Conservation (phyloP, 2,113 vertebrate species). For the Nothoprocta perdicaria region DNA sequence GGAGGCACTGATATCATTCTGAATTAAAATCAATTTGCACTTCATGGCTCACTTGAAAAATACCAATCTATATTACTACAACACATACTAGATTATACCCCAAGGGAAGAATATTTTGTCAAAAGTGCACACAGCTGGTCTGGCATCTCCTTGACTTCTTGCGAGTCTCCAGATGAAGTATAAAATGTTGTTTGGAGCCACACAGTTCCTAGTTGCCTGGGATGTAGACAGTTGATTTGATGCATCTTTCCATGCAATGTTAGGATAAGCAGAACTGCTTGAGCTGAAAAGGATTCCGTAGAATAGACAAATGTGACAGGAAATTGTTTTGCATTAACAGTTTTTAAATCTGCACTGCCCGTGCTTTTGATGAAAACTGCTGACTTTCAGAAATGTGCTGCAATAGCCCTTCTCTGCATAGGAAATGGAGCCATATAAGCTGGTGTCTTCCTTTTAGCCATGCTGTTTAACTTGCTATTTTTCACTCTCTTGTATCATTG, state of each 20-base stretch:
- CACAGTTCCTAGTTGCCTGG: neutral
- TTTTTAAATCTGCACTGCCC: neutral
- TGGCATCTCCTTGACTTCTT: neutral
- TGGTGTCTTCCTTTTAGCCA: neutral
- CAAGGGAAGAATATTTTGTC: neutral
- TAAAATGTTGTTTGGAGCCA: neutral
- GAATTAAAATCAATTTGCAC: neutral
- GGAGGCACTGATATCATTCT: neutral
- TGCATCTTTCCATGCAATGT: accelerated
- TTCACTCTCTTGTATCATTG: neutral
- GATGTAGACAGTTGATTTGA: neutral
- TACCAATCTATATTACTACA: neutral
- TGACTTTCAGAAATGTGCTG: neutral
- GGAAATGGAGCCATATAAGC: neutral
- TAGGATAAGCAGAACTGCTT: neutral
- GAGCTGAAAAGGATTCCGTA: neutral
- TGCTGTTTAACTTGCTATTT: neutral
- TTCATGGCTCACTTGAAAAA: neutral
- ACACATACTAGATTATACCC: neutral
- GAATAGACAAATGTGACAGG: neutral
- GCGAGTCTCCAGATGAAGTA: neutral
- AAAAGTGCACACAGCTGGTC: neutral
- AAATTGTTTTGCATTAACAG: neutral
- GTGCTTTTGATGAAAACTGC: neutral
- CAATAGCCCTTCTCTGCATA: neutral